Conservation (phyloP, 2,888 invertebrate species). For the Cheilosia urbana region DNA sequence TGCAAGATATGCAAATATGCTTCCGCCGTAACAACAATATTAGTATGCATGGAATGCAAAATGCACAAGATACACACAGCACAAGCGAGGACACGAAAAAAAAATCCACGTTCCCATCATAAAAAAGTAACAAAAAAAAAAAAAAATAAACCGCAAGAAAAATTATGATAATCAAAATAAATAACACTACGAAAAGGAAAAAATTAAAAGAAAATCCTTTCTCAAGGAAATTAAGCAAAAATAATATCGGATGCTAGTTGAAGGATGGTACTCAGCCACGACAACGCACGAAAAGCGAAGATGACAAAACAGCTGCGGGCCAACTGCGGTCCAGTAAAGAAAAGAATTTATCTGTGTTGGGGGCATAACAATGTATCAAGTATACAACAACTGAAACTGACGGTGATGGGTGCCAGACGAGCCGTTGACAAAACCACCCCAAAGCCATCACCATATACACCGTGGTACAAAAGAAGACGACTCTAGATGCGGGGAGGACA, state of each 20-base stretch:
- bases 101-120: not conserved
- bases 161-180: slow-evolving; percentile 63
- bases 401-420: slow-evolving; percentile 52
- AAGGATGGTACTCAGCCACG: slow-evolving; percentile 42
- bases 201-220: slow-evolving; percentile 54
- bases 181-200: slow-evolving; percentile 9
- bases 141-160: slow-evolving; percentile 9
- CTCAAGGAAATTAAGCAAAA: slow-evolving; percentile 73
- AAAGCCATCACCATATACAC: not conserved
- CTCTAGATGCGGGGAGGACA: slow-evolving; percentile 22
- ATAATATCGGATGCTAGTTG: slow-evolving; percentile 66
- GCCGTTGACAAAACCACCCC: slow-evolving; percentile 60
- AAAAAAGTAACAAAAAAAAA: slow-evolving; percentile 5
- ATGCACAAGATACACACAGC: slow-evolving; percentile 31
- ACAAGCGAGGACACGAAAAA: not conserved
- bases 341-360: slow-evolving; percentile 17
- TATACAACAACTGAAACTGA: slow-evolving; percentile 36
- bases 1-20: slow-evolving; percentile 64
- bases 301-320: slow-evolving; percentile 21
- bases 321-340: slow-evolving; percentile 24
- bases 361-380: slow-evolving; percentile 61
- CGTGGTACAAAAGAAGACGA: not conserved
- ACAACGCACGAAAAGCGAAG: slow-evolving; percentile 16
- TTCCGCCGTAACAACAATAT: slow-evolving; percentile 60
- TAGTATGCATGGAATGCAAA: slow-evolving; percentile 71